A percentile compares a stretch with the other conserved stretches of the same genome.
Conservation (phyloP, 2,113 vertebrate species). For the Camelus bactrianus region DNA sequence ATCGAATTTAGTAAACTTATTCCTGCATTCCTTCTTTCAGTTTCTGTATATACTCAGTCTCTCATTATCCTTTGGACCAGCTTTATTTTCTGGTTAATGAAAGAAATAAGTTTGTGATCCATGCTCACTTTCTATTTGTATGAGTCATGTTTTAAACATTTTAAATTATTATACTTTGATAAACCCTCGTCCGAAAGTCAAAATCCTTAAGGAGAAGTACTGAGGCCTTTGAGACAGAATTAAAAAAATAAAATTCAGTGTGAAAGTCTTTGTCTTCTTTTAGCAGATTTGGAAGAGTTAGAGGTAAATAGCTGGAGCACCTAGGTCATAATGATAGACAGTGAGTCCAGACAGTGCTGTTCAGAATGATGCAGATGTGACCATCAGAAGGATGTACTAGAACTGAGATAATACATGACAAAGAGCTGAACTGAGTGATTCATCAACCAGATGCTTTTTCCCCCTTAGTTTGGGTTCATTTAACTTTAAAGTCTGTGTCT, state of each 20-base stretch:
- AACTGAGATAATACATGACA: neutral
- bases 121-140: neutral
- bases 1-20: constrained; percentile 20
- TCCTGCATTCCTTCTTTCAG: constrained; percentile 1
- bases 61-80: constrained; percentile 35
- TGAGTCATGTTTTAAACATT: neutral
- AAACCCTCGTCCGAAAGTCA: constrained; percentile 20
- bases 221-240: constrained; percentile 27
- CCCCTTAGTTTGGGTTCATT: constrained; percentile 41
- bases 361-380: neutral
- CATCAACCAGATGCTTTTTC: neutral
- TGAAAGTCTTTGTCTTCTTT: constrained; percentile 1
- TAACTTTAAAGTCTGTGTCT: constrained; percentile 58
- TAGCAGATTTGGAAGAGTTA: constrained; percentile 11
- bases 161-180: constrained; percentile 44
- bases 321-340: constrained; percentile 24
- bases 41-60: neutral
- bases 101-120: neutral
- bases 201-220: constrained; percentile 19
- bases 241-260: constrained; percentile 49
- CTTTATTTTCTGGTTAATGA: constrained; percentile 36
- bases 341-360: neutral
- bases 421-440: neutral
- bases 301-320: neutral
- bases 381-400: neutral